Conservation (phyloP, 1,140 invertebrate genomes). For the Amphibalanus amphitrite region DNA sequence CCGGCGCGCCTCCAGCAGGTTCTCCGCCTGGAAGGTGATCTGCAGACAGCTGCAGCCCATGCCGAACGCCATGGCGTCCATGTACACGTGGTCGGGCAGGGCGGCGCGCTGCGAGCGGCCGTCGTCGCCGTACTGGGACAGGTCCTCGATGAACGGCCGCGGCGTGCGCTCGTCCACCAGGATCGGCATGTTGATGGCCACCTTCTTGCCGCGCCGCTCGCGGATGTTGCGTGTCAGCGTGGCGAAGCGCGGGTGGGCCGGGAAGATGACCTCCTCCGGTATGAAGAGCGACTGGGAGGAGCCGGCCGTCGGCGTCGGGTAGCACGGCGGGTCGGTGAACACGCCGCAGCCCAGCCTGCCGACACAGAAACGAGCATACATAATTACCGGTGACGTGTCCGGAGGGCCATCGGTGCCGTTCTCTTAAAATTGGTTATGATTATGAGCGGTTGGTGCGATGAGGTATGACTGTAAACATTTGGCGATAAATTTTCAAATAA, state of each 20-base stretch:
- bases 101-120: conserved; percentile 43
- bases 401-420: no score
- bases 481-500: no score
- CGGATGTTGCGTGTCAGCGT: conserved; percentile 89
- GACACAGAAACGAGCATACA: conserved; percentile 7
- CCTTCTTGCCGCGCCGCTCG: conserved; percentile 75
- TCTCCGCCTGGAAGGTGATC: conserved; percentile 62
- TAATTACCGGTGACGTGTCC: no score
- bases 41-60: conserved; percentile 98
- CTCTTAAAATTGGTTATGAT: no score
- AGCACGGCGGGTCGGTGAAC: conserved; percentile 66
- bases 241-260: conserved; percentile 86
- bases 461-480: no score
- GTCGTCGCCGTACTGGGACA: conserved; percentile 44
- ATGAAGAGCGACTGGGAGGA: conserved; percentile 80
- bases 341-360: conserved; percentile 63
- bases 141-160: conserved; percentile 53
- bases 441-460: no score
- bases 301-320: conserved; percentile 49
- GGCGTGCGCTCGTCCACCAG: conserved; percentile 70
- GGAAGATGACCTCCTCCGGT: conserved; percentile 84
- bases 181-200: conserved; percentile 90
- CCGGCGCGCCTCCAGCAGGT: conserved; percentile 83
- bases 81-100: conserved; percentile 70
- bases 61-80: conserved; percentile 99